Evolutionary conservation across 1,140 invertebrate species (phyloP), one percentile per base, ranked within the genome.

Genomic region (Sipha flava): DNA sequence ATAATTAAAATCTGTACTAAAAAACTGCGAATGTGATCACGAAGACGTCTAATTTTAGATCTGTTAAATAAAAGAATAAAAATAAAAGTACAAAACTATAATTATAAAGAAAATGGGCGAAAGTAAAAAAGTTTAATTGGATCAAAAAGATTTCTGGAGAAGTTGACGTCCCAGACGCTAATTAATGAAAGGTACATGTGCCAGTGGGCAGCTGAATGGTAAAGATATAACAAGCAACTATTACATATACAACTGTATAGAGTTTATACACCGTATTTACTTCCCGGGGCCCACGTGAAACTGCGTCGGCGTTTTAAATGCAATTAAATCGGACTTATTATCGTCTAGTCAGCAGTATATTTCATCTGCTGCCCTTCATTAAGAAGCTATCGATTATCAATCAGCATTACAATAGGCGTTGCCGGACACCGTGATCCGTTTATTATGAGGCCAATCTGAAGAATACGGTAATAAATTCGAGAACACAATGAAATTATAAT

Each of bases 261-360:
- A 10, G n/a, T 2, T 45, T 3, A 1, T 49, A 18, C 47, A n/a
- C 23, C 3, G 5, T 3, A 16, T 49, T 1, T 18, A n/a, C 3
- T 72, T 31, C 26, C 16, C 26, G 18, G 14, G 23, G 26, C 68
- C 68, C 47, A 72, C 68, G 7, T 18, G 37, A 49, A 31, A 26
- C 12, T 70, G 43, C 26, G 68, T 72, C 43, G 68, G 43, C 43
- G 68, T 72, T 49, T 72, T 34, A 31, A 72, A 72, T 26, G 45
- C 68, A 49, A 72, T 52, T 72, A 72, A 49, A 72, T 12, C 12
- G 18, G 18, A n/a, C 68, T 70, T 47, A 68, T 68, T 66, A 66
- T 37, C 43, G 7, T 10, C 5, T 47, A 23, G 43, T 72, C 43
- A 29, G 16, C 2, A 7, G 2, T 21, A 68, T 29, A 40, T 66